phyloP scores from a whole-genome alignment of 2,113 vertebrate species.

The Seriola aureovittata region DNA sequence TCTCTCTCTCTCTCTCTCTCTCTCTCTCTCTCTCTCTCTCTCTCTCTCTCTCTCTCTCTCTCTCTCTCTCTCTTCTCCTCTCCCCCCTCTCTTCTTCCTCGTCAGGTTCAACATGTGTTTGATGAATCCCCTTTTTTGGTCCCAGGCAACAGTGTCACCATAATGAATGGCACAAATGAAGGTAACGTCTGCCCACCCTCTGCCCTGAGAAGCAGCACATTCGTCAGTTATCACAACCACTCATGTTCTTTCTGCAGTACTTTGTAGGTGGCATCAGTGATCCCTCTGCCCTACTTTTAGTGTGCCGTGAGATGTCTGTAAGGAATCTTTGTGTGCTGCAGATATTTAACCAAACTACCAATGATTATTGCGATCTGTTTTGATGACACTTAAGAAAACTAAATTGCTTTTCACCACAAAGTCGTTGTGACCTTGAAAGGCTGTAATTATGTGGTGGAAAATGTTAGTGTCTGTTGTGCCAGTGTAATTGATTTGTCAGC shows the following conservation, averaged over 20 bases:
- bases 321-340: slow-evolving; percentile 49
- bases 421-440: slow-evolving; percentile 46
- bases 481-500: slow-evolving; percentile 71
- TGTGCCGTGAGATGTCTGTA: slow-evolving; percentile 14
- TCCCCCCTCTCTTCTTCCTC: background rate
- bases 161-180: slow-evolving; percentile 95
- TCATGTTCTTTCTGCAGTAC: slow-evolving; percentile 16
- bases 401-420: slow-evolving; percentile 43
- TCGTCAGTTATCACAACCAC: slow-evolving; percentile 18
- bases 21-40: background rate
- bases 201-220: slow-evolving; percentile 16
- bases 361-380: slow-evolving; percentile 54
- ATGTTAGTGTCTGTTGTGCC: slow-evolving; percentile 34
- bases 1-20: background rate
- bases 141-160: slow-evolving; percentile 90
- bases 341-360: slow-evolving; percentile 48
- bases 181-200: slow-evolving; percentile 79
- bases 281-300: slow-evolving; percentile 18
- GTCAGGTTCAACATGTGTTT: slow-evolving; percentile 91
- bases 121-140: slow-evolving; percentile 94
- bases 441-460: slow-evolving; percentile 63
- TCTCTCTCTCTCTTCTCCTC: background rate
- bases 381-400: slow-evolving; percentile 60
- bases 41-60: background rate
- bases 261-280: slow-evolving; percentile 33